Percentiles rank a stretch among this genome's conserved stretches.
Conservation (phyloP, 1,140 invertebrate genomes). For the Drosophila kohkoa region DNA sequence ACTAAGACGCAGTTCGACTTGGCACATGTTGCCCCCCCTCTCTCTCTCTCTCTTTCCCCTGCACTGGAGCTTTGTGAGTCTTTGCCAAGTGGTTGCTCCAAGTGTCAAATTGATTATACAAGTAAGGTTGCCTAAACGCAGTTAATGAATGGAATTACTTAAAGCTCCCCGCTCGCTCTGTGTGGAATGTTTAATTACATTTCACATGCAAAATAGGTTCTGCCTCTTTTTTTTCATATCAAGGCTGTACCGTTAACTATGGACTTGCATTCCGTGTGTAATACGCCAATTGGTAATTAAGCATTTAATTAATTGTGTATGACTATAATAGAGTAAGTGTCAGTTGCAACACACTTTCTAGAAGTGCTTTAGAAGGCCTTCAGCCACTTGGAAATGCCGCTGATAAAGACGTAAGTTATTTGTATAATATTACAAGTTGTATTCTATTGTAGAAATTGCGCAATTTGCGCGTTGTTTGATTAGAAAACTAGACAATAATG, state of each 20-base stretch:
- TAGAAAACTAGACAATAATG: no score
- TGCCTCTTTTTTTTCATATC: constrained; percentile 3
- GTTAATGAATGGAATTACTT: constrained; percentile 70
- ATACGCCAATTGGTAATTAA: constrained; percentile 3
- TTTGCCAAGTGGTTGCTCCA: constrained; percentile 44
- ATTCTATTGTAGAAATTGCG: neutral
- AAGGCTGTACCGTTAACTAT: constrained; percentile 20
- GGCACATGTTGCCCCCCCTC: constrained; percentile 29
- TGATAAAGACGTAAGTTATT: constrained; percentile 20
- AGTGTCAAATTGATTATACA: constrained; percentile 77
- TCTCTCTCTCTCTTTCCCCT: neutral
- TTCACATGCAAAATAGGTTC: constrained; percentile 20
- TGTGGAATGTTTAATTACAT: constrained; percentile 16
- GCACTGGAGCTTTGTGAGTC: neutral
- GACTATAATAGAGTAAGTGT: neutral
- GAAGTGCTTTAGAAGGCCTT: neutral
- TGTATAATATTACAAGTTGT: neutral
- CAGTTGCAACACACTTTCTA: neutral
- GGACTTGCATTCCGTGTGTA: neutral
- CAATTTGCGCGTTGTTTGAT: neutral
- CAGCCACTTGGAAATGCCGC: neutral
- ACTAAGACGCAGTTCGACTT: constrained; percentile 44
- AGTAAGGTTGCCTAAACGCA: constrained; percentile 45
- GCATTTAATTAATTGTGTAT: neutral
- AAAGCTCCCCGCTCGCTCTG: constrained; percentile 8